Evolutionary conservation across 2,113 vertebrate species (phyloP).

Genomic region (Onychostoma macrolepis): DNA sequence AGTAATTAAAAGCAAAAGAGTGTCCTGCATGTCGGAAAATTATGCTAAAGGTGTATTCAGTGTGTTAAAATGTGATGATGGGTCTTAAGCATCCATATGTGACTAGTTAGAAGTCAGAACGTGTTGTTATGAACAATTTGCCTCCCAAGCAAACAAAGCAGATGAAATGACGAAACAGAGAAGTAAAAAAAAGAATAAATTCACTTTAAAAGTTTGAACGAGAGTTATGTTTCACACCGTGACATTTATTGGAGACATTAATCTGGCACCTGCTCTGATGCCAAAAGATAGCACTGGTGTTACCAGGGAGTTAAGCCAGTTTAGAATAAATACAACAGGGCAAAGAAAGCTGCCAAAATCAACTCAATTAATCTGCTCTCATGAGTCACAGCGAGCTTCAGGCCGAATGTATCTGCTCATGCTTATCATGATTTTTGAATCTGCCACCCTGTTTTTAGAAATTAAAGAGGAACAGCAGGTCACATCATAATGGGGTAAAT

Average conservation of each 20-base stretch:
- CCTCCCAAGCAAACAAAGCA: neutral
- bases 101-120: neutral
- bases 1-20: too few species aligned
- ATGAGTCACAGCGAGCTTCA: constrained; percentile 11
- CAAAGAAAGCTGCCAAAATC: constrained; percentile 30
- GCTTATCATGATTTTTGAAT: neutral
- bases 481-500: neutral
- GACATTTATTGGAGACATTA: constrained; percentile 47
- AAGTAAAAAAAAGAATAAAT: neutral
- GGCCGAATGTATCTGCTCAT: neutral
- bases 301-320: constrained; percentile 36
- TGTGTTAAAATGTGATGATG: too few species aligned
- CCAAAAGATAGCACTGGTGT: constrained; percentile 13
- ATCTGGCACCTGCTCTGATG: constrained; percentile 35
- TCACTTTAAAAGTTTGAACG: constrained; percentile 25
- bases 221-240: constrained; percentile 31
- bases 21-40: too few species aligned
- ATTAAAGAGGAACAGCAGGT: neutral
- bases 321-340: constrained; percentile 42
- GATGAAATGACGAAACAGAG: neutral
- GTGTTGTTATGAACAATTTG: neutral
- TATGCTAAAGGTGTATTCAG: too few species aligned
- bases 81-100: too few species aligned
- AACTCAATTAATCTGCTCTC: constrained; percentile 32
- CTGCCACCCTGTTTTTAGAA: constrained; percentile 1